These are phyloP conservation scores for Ips nitidus DNA, from an alignment of 1,140 invertebrate species.

Conservation along the genomic window DNA sequence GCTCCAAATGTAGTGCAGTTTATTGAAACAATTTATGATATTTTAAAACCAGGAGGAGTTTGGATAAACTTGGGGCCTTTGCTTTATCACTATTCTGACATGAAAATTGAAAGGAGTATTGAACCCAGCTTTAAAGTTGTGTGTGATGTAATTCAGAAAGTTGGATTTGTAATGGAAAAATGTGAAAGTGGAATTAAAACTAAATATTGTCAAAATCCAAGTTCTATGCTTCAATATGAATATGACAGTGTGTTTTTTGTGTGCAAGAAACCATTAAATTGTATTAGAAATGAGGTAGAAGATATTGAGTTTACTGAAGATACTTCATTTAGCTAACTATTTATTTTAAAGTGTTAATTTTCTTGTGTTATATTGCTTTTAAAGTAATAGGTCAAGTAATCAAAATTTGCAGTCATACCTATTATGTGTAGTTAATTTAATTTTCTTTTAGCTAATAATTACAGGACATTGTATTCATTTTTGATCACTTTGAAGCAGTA, in stretches of 20 bases:
- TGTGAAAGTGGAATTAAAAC: slow-evolving; percentile 70
- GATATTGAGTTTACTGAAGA: too few relatives aligned
- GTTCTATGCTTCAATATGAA: slow-evolving; percentile 90
- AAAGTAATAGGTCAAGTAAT: too few relatives aligned
- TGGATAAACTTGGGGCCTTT: slow-evolving; percentile 94
- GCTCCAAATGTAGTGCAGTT: slow-evolving; percentile 95
- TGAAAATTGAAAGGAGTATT: slow-evolving; percentile 86
- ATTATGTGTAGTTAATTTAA: too few relatives aligned
- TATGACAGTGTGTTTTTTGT: slow-evolving; percentile 91
- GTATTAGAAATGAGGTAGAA: slow-evolving; percentile 39
- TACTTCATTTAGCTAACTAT: too few relatives aligned
- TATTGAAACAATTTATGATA: slow-evolving; percentile 90
- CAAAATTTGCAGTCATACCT: too few relatives aligned
- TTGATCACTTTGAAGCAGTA: too few relatives aligned
- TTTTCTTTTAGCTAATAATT: too few relatives aligned
- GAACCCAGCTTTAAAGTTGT: slow-evolving; percentile 91
- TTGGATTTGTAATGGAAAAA: slow-evolving; percentile 88
- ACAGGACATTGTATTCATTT: too few relatives aligned
- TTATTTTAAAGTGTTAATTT: too few relatives aligned
- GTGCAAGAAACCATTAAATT: slow-evolving; percentile 65
- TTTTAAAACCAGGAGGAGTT: slow-evolving; percentile 83
- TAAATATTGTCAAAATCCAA: slow-evolving; percentile 88
- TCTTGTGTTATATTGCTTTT: too few relatives aligned
- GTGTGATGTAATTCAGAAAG: slow-evolving; percentile 75
- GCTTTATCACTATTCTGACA: slow-evolving; percentile 88